Evolutionary conservation across 2,113 vertebrate species (phyloP).

Genomic region (Typhlomys cinereus): DNA sequence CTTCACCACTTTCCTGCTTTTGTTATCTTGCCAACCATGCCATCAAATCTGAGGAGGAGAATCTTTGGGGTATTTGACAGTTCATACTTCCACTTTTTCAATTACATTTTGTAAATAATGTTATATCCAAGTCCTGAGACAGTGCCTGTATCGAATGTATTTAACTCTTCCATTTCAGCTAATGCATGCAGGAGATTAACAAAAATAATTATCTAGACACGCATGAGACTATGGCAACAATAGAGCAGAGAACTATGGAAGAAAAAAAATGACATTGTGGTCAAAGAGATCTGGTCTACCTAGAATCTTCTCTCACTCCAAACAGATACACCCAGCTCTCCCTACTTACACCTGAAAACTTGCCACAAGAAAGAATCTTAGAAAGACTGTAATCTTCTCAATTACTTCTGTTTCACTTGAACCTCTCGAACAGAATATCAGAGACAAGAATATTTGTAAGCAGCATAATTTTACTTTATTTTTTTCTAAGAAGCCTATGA

Average conservation of each 20-base stretch:
- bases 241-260: background rate
- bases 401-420: background rate
- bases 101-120: slow-evolving; percentile 38
- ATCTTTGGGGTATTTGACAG: slow-evolving; percentile 10
- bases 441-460: background rate
- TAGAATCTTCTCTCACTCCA: fast-evolving
- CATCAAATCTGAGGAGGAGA: background rate
- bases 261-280: background rate
- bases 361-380: background rate
- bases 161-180: background rate
- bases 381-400: background rate
- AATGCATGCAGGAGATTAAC: background rate
- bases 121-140: background rate
- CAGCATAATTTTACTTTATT: background rate
- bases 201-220: background rate
- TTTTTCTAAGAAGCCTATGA: background rate
- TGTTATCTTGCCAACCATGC: slow-evolving; percentile 20
- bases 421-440: background rate
- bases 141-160: background rate
- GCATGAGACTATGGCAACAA: fast-evolving
- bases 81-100: slow-evolving; percentile 48
- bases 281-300: background rate
- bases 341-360: background rate
- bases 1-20: background rate
- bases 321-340: background rate